A percentile compares a stretch with the other conserved stretches of the same genome.
phyloP scores from a whole-genome alignment of 2,113 vertebrate species.

The Stercorarius parasiticus region DNA sequence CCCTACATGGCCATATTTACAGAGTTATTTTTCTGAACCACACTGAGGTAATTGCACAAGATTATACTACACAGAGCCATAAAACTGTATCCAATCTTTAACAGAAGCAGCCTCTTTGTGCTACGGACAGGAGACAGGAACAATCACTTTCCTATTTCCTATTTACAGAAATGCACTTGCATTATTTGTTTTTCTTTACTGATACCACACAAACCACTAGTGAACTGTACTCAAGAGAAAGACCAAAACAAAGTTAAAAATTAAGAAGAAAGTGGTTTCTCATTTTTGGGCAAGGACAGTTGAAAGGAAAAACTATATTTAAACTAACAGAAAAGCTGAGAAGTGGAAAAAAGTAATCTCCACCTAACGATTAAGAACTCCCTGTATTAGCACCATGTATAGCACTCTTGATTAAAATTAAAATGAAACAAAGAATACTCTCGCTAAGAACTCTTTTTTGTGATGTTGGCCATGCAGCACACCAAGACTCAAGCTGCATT shows the following conservation, averaged over 20 bases:
- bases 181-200: neutral
- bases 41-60: slow-evolving; percentile 38
- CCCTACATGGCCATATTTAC: neutral
- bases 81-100: slow-evolving; percentile 27
- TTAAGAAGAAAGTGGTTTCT: neutral
- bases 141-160: neutral
- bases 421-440: neutral
- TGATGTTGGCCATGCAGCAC: neutral
- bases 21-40: slow-evolving; percentile 45
- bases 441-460: neutral
- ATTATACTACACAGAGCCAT: neutral
- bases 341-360: neutral
- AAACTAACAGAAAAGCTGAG: slow-evolving; percentile 10
- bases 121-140: neutral
- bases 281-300: neutral
- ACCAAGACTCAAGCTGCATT: neutral
- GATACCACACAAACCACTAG: slow-evolving; percentile 23
- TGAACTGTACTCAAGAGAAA: neutral
- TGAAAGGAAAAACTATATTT: neutral
- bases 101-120: neutral
- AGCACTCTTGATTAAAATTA: neutral
- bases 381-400: neutral
- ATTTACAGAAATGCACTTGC: neutral
- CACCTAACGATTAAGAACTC: neutral
- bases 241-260: neutral